These are phyloP conservation scores for Axis porcinus DNA, from an alignment of 2,113 vertebrate genomes.

Conservation along the genomic window DNA sequence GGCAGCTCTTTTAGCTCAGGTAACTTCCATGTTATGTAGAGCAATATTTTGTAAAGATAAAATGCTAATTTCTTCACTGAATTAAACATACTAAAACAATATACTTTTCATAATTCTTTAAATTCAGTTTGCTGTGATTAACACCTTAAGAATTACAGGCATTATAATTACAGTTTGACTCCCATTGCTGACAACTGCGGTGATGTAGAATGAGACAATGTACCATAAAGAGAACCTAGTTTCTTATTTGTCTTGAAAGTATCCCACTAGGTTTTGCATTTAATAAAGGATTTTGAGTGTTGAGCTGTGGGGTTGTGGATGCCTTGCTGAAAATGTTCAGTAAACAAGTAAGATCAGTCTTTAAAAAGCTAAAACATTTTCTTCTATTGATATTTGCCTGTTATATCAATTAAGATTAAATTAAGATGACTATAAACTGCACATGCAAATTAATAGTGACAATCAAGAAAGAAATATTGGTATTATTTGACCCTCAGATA, in stretches of 20 bases:
- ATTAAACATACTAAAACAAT: neutral
- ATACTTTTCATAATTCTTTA: neutral
- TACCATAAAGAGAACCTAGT: constrained; percentile 1
- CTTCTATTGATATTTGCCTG: neutral
- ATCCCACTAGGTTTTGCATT: neutral
- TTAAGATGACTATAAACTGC: neutral
- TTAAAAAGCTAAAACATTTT: neutral
- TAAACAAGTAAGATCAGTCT: neutral
- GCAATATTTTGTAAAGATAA: neutral
- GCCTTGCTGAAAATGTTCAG: neutral
- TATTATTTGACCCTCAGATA: neutral
- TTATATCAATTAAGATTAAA: neutral
- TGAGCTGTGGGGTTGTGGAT: neutral
- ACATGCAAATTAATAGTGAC: neutral
- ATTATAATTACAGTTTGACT: neutral
- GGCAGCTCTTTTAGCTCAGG: constrained; percentile 96
- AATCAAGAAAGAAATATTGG: neutral
- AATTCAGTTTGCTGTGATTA: neutral
- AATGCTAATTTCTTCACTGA: neutral
- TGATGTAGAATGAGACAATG: neutral
- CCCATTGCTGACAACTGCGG: neutral
- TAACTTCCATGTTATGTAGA: constrained; percentile 63
- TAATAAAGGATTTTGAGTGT: neutral
- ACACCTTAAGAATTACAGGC: constrained; percentile 40
- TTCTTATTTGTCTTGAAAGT: neutral